Conservation (phyloP, 2,797 vertebrate species). For the Pogoniulus pusillus region DNA sequence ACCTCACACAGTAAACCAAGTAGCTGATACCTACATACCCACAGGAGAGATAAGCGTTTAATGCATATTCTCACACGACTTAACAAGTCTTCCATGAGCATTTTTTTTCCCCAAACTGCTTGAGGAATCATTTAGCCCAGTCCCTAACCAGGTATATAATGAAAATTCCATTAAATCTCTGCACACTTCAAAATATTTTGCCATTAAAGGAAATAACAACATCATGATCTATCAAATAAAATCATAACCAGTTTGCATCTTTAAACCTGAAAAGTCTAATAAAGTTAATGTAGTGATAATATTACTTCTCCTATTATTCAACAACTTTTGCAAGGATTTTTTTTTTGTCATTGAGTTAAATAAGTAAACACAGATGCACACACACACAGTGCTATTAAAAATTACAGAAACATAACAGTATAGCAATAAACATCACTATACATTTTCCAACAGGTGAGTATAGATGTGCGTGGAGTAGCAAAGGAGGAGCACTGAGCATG, state of each 20-base stretch:
- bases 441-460: neutral
- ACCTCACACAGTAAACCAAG: slow-evolving; percentile 79
- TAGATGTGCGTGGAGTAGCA: neutral
- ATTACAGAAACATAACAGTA: neutral
- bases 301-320: slow-evolving; percentile 50
- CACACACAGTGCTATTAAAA: neutral
- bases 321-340: slow-evolving; percentile 48
- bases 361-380: neutral
- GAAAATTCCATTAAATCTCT: slow-evolving; percentile 63
- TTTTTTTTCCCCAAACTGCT: slow-evolving; percentile 49
- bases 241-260: slow-evolving; percentile 40
- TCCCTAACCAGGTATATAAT: slow-evolving; percentile 66
- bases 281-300: slow-evolving; percentile 56
- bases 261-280: slow-evolving; percentile 63
- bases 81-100: slow-evolving; percentile 67
- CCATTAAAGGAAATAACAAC: slow-evolving; percentile 62
- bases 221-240: slow-evolving; percentile 48
- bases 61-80: slow-evolving; percentile 70
- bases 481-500: neutral
- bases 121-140: slow-evolving; percentile 65
- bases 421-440: neutral
- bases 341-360: slow-evolving; percentile 31
- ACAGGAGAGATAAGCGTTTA: slow-evolving; percentile 71
- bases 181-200: slow-evolving; percentile 62
- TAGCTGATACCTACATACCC: slow-evolving; percentile 77